phyloP scores from a whole-genome alignment of 1,140 invertebrate species.

The Gonioctena quinquepunctata region DNA sequence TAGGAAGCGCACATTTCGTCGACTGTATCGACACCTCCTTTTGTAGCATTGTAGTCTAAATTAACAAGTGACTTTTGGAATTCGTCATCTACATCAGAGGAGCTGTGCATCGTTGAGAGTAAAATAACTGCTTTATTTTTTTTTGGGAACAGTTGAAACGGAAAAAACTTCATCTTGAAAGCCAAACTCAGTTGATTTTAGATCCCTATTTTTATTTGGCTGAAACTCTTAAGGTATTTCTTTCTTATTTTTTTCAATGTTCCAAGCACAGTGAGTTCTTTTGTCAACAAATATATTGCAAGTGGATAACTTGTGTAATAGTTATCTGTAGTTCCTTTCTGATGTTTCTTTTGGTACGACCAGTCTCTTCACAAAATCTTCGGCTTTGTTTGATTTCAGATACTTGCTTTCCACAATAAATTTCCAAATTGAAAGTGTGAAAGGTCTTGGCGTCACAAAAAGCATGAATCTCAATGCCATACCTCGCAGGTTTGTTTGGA shows the following conservation, averaged over 20 bases:
- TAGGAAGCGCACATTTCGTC: not conserved
- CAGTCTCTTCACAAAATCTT: constrained; percentile 44
- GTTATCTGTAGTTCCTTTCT: not conserved
- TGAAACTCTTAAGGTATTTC: not conserved
- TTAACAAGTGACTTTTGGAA: not conserved
- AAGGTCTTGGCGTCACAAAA: not conserved
- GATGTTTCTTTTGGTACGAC: not conserved
- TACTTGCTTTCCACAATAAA: constrained; percentile 49
- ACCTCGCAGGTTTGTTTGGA: not conserved
- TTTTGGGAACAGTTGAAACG: constrained; percentile 21
- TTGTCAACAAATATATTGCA: not conserved
- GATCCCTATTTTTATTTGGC: not conserved
- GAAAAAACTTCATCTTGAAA: not conserved
- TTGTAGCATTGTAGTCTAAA: constrained; percentile 19
- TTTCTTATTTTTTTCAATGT: too few species aligned
- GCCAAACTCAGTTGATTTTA: too few species aligned
- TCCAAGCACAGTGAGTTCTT: not conserved
- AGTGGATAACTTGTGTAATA: not conserved
- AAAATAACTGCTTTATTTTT: not conserved
- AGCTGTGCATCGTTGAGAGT: not conserved
- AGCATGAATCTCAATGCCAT: not conserved
- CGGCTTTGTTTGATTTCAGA: constrained; percentile 35
- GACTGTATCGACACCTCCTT: not conserved
- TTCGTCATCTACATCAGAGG: not conserved
- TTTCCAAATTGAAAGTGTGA: constrained; percentile 41